Evolutionary conservation across 2,888 invertebrate genomes (phyloP).

Genomic region (Dicyrtoma fusca): DNA sequence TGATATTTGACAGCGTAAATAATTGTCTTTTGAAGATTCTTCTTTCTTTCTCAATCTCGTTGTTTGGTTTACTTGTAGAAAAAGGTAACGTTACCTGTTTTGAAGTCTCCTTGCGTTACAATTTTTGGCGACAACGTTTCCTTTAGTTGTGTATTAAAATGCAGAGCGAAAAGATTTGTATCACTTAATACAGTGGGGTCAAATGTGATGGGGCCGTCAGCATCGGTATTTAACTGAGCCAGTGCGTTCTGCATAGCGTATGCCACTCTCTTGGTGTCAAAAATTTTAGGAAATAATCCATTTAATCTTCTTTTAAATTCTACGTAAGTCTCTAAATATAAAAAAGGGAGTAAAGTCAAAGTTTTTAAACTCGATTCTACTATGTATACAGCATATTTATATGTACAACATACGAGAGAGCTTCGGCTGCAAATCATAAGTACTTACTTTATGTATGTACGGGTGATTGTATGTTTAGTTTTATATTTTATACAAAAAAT

Average conservation of each 20-base stretch:
- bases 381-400: no score
- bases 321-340: slow-evolving; percentile 63
- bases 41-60: no score
- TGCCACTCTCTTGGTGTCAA: slow-evolving; percentile 75
- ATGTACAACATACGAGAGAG: no score
- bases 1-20: no score
- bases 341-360: no score
- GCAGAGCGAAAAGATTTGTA: slow-evolving; percentile 18
- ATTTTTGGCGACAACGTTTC: slow-evolving; percentile 24
- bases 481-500: no score
- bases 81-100: slow-evolving; percentile 18
- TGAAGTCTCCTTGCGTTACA: slow-evolving; percentile 14
- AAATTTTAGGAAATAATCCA: slow-evolving; percentile 69
- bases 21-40: no score
- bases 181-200: background rate
- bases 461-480: no score
- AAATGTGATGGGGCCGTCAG: background rate
- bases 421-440: no score
- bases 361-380: no score
- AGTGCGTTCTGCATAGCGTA: slow-evolving; percentile 6
- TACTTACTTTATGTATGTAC: no score
- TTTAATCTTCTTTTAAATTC: slow-evolving; percentile 69
- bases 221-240: background rate
- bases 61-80: background rate
- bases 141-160: slow-evolving; percentile 16